Evolutionary conservation across 2,888 invertebrate genomes (phyloP).

Genomic region (Yponomeuta malinellus): DNA sequence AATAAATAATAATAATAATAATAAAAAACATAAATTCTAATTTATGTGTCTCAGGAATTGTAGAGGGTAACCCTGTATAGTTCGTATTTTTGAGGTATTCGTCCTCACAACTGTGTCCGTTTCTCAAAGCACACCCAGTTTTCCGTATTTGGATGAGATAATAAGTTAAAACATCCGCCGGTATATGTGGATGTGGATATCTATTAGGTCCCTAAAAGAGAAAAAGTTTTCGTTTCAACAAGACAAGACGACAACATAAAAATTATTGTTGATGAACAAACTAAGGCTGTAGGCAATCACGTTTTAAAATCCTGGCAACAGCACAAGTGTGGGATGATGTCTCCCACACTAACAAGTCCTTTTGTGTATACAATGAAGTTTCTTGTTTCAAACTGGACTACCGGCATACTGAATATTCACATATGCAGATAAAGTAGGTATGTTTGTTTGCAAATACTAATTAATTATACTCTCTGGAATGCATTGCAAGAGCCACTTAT

Average conservation of each 20-base stretch:
- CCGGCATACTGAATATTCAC: conserved; percentile 55
- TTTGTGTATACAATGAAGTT: conserved; percentile 47
- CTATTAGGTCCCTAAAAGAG: not conserved
- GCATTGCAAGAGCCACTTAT: not conserved
- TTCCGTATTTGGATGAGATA: conserved; percentile 57
- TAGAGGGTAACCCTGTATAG: too few relatives aligned
- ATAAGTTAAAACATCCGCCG: conserved; percentile 54
- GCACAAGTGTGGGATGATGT: conserved; percentile 35
- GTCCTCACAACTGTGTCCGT: not conserved
- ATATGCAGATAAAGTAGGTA: conserved; percentile 44
- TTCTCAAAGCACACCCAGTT: conserved; percentile 15
- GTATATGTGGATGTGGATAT: conserved; percentile 21
- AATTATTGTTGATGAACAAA: not conserved
- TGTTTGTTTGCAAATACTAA: conserved; percentile 21
- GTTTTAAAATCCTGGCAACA: not conserved
- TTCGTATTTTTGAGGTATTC: not conserved
- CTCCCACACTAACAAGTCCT: conserved; percentile 53
- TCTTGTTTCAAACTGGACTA: conserved; percentile 42
- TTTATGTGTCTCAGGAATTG: too few relatives aligned
- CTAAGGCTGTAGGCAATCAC: not conserved
- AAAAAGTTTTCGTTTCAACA: conserved; percentile 30
- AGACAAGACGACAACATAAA: not conserved
- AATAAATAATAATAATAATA: too few relatives aligned
- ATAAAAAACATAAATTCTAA: too few relatives aligned
- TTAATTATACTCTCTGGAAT: conserved; percentile 10